Conservation (phyloP, 2,888 invertebrate genomes). For the Lordiphosa fenestrarum region DNA sequence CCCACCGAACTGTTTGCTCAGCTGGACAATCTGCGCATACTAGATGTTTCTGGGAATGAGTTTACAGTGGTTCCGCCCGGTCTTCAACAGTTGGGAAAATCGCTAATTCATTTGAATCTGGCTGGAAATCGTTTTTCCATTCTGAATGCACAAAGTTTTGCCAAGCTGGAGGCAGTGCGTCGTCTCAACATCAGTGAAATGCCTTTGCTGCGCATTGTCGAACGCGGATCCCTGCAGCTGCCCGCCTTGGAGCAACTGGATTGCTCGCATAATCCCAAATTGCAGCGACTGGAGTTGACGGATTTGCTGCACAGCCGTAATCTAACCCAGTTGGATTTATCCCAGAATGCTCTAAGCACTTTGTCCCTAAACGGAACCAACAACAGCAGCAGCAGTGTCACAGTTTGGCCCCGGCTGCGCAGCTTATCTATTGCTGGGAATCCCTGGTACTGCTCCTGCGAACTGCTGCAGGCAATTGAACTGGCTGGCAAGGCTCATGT, state of each 20-base stretch:
- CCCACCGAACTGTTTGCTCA: constrained; percentile 82
- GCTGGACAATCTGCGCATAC: constrained; percentile 81
- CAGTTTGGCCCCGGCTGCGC: constrained; percentile 80
- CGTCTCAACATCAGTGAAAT: constrained; percentile 84
- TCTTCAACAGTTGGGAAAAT: constrained; percentile 82
- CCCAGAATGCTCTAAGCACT: constrained; percentile 83
- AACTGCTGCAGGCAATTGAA: constrained; percentile 75
- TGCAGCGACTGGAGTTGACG: constrained; percentile 83
- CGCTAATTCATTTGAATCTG: constrained; percentile 83
- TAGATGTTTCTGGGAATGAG: constrained; percentile 84
- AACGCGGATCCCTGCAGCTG: constrained; percentile 78
- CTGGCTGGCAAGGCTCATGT: constrained; percentile 54
- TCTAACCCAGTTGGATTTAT: constrained; percentile 83
- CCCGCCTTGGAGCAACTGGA: constrained; percentile 77
- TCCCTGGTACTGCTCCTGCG: constrained; percentile 85
- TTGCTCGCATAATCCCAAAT: constrained; percentile 80
- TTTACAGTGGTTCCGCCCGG: constrained; percentile 83
- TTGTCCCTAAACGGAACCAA: constrained; percentile 43
- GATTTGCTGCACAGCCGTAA: constrained; percentile 78
- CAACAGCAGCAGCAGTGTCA: constrained; percentile 35
- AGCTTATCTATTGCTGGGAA: constrained; percentile 84
- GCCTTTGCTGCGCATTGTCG: constrained; percentile 82
- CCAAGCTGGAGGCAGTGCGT: constrained; percentile 82
- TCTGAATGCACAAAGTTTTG: constrained; percentile 83
- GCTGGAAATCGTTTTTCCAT: constrained; percentile 84